Conservation (phyloP, 2,888 invertebrate genomes). For the Epistrophella euchroma region DNA sequence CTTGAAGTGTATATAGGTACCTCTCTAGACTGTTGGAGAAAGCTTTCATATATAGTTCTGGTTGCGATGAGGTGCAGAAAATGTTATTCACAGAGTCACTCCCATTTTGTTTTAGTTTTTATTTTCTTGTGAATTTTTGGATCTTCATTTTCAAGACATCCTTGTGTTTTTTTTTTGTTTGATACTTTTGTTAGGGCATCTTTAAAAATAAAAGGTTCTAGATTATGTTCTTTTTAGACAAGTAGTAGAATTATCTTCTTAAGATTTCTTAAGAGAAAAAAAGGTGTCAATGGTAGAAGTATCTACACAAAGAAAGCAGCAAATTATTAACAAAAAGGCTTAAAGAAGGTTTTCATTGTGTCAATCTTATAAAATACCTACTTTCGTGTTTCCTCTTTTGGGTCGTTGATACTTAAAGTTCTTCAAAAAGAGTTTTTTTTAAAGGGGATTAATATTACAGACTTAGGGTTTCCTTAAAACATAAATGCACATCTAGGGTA, state of each 20-base stretch:
- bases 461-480: too few species aligned
- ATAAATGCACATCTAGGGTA: too few species aligned
- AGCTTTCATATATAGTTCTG: slow-evolving; percentile 62
- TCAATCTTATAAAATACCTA: neutral
- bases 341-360: neutral
- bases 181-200: slow-evolving; percentile 46
- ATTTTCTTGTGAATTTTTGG: neutral
- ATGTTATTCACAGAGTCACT: slow-evolving; percentile 61
- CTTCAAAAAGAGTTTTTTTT: too few species aligned
- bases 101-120: slow-evolving; percentile 61
- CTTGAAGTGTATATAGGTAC: slow-evolving; percentile 2
- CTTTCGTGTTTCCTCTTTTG: too few species aligned
- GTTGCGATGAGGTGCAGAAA: slow-evolving; percentile 1
- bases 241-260: slow-evolving; percentile 49
- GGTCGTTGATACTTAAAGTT: too few species aligned
- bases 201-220: slow-evolving; percentile 12
- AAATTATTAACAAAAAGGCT: neutral
- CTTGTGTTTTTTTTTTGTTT: slow-evolving; percentile 19
- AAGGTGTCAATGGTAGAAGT: neutral
- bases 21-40: slow-evolving; percentile 34
- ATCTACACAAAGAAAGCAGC: neutral
- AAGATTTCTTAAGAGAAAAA: neutral
- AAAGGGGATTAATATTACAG: too few species aligned
- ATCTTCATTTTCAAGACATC: slow-evolving; percentile 6
- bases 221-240: neutral